Percentiles rank a stretch among this genome's conserved stretches.
Evolutionary conservation across 2,113 vertebrate species (phyloP).

Genomic region (Recurvirostra avosetta): DNA sequence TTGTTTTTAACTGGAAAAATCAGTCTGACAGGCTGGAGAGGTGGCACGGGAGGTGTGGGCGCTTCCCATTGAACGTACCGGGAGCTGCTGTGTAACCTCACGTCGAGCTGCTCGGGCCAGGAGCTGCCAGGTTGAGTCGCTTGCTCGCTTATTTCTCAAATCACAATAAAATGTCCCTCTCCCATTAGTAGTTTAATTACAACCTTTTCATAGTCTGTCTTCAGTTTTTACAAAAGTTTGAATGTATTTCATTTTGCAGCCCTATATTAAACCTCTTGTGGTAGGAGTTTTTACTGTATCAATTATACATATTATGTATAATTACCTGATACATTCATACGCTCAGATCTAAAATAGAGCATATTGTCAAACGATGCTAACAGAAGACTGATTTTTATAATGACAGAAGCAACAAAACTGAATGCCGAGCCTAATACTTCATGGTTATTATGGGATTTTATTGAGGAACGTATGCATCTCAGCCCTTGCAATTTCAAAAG

Average conservation of each 20-base stretch:
- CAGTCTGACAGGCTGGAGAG: neutral
- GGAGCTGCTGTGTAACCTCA: neutral
- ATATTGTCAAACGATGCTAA: slow-evolving; percentile 6
- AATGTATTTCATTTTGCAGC: neutral
- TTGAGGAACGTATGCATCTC: neutral
- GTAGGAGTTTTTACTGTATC: slow-evolving; percentile 26
- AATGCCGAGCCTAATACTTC: neutral
- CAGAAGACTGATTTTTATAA: neutral
- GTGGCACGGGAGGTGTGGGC: neutral
- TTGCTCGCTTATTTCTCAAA: neutral
- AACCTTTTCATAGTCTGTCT: neutral
- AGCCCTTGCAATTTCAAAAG: neutral
- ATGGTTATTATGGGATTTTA: neutral
- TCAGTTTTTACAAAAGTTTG: neutral
- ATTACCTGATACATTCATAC: slow-evolving; percentile 29
- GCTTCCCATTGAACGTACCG: neutral
- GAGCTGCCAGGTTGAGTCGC: neutral
- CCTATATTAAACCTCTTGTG: neutral
- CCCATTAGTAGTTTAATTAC: slow-evolving; percentile 22
- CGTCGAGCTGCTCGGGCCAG: neutral
- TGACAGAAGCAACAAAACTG: slow-evolving; percentile 6
- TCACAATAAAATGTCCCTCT: neutral
- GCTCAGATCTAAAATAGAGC: slow-evolving; percentile 14
- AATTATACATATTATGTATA: slow-evolving; percentile 55
- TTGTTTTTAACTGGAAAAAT: neutral